Evolutionary conservation across 2,113 vertebrate genomes (phyloP).

Genomic region (Oxyura jamaicensis): DNA sequence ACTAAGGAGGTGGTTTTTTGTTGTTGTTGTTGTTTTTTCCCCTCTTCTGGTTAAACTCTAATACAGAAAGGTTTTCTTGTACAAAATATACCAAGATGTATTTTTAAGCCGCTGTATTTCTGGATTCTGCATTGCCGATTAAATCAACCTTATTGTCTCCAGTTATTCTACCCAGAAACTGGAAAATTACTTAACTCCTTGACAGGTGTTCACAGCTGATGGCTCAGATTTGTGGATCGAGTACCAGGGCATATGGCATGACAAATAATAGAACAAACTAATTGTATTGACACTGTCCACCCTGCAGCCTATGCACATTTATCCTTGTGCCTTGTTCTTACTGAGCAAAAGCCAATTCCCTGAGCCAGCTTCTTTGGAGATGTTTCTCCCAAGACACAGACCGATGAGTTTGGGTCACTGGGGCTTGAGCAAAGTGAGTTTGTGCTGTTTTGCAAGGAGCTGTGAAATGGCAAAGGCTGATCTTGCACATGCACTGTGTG

Average conservation of each 20-base stretch:
- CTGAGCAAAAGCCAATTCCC: fast-evolving
- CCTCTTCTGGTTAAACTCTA: background rate
- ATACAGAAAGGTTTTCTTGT: background rate
- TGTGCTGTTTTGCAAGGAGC: background rate
- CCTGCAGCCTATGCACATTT: background rate
- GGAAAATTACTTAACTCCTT: constrained; percentile 9
- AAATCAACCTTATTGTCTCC: background rate
- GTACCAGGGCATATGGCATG: background rate
- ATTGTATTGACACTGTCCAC: background rate
- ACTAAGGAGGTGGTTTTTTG: background rate
- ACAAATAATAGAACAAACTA: background rate
- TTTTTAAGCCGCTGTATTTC: background rate
- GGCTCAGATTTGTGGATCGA: background rate
- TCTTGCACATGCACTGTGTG: background rate
- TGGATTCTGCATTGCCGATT: background rate
- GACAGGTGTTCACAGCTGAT: constrained; percentile 11
- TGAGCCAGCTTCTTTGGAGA: background rate
- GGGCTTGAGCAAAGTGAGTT: fast-evolving
- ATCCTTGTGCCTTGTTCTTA: background rate
- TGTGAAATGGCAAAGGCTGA: background rate
- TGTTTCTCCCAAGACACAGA: background rate
- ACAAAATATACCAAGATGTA: background rate
- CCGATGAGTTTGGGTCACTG: fast-evolving
- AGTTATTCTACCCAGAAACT: background rate
- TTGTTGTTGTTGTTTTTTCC: background rate